A percentile compares a stretch with the other conserved stretches of the same genome.
phyloP scores from a whole-genome alignment of 2,113 vertebrate genomes.

The Oncorhynchus keta region DNA sequence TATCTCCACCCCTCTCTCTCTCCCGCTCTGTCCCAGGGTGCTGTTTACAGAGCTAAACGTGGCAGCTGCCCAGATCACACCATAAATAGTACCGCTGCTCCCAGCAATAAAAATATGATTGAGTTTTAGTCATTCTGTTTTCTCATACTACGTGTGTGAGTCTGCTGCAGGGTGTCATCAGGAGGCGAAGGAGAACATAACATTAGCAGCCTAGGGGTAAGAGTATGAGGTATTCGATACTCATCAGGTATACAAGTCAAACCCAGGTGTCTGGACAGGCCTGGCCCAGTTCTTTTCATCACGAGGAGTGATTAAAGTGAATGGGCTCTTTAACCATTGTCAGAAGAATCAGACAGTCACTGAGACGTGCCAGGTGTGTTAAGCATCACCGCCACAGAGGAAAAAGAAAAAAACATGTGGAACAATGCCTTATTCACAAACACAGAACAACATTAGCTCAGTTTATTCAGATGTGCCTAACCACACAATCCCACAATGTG shows the following conservation, averaged over 20 bases:
- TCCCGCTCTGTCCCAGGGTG: not conserved
- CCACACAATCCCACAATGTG: slow-evolving; percentile 8
- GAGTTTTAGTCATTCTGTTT: slow-evolving; percentile 27
- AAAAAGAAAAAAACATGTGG: not conserved
- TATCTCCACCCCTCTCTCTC: not conserved
- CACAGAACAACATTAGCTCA: not conserved
- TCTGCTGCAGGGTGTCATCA: not conserved
- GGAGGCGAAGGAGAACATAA: slow-evolving; percentile 22
- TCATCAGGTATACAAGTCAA: slow-evolving; percentile 39
- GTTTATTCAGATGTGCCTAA: slow-evolving; percentile 10
- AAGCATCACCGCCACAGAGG: not conserved
- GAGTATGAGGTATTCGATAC: slow-evolving; percentile 36
- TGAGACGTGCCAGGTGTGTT: slow-evolving; percentile 21
- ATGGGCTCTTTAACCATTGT: slow-evolving; percentile 18
- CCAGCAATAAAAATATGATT: slow-evolving; percentile 34
- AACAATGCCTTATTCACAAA: slow-evolving; percentile 17
- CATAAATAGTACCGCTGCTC: slow-evolving; percentile 30
- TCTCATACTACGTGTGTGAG: slow-evolving; percentile 5
- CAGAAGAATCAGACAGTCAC: slow-evolving; percentile 1
- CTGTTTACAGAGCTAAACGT: slow-evolving; percentile 23
- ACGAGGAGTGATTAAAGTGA: slow-evolving; percentile 6
- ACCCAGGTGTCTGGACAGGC: slow-evolving; percentile 53
- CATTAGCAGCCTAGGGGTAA: slow-evolving; percentile 30
- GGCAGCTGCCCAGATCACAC: slow-evolving; percentile 22
- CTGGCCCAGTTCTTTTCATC: not conserved